Base-by-base conservation (phyloP, 2,888 invertebrate species). In the Incurvaria masculella region DNA sequence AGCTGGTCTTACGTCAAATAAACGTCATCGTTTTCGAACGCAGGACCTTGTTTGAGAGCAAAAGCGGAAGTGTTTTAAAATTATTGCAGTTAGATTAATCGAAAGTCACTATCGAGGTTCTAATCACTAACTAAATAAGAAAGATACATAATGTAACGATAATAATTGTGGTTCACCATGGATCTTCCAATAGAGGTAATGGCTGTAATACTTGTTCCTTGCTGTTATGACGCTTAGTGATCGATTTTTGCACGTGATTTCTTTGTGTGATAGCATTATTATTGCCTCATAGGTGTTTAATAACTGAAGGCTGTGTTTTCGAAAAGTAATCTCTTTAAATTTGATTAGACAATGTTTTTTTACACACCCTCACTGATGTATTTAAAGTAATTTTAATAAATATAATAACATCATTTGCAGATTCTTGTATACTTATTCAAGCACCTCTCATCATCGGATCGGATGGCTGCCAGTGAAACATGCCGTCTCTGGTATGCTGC, bases 401-500 rank as follows among this genome's bases (percentile, higher is more conserved):
- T 42, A 8, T 17, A 18, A n/a, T 44, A 6, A 23, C 21, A 44
- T 55, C 47, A 48, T 52, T 72, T 73, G 41, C 72, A 87, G 87
- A 80, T 86, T 47, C 70, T 87, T 54, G 78, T 85, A 49, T 80
- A 84, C 55, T 78, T 87, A 53, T 83, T 85, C 61, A 80, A 83
- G 54, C 84, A 81, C 64, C 65, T 87, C 54, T 78, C 83, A 33
- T 80, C 83, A 55, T 76, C 85, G 2, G 89, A 89, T 61, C 71
- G 85, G 55, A 81, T 84, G 63, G 72, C 81, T 42, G 86, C 86
- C 33, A 82, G 86, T 54, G 73, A 84, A 55, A 85, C 86, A 20
- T 86, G 85, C 61, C 76, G 66, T 17, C 69, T 79, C 0, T 89
- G 89, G 88, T 83, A 85, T 53, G 78, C 82, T 51, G 88, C 88